These are phyloP conservation scores for Rhagoletis pomonella DNA, from an alignment of 1,140 invertebrate genomes.

Conservation along the genomic window DNA sequence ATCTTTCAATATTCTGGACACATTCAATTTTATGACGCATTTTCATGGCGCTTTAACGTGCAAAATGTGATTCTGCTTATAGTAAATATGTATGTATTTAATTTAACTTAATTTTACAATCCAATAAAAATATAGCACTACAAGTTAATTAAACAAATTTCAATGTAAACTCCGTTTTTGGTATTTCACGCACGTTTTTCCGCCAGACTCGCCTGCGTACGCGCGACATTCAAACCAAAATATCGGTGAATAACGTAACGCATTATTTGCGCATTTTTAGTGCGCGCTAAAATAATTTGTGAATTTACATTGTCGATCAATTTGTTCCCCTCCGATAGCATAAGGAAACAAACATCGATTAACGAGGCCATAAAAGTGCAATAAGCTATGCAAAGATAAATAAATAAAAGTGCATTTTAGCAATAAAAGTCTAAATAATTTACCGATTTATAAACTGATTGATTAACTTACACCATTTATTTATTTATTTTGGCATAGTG, in stretches of 20 bases:
- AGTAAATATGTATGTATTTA: neutral
- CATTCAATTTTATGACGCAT: neutral
- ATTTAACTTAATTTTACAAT: no score
- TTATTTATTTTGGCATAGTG: neutral
- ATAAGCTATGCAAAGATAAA: neutral
- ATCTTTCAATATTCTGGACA: neutral
- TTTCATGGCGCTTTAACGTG: neutral
- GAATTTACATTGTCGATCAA: neutral
- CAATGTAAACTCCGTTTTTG: neutral
- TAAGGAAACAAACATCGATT: neutral
- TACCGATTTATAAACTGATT: neutral
- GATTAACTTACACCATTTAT: neutral
- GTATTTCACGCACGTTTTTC: constrained; percentile 25
- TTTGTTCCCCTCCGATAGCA: neutral
- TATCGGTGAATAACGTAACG: neutral
- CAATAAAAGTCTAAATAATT: neutral
- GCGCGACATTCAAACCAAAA: neutral
- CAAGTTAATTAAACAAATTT: neutral
- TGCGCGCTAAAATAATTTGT: neutral
- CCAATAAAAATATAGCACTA: no score
- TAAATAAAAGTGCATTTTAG: constrained; percentile 15
- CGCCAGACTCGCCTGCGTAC: neutral
- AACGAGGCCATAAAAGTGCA: neutral
- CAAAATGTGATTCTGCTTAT: neutral
- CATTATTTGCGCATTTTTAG: neutral